These are phyloP conservation scores for Heliconius hewitsoni DNA, from an alignment of 1,140 invertebrate species.

Conservation along the genomic window DNA sequence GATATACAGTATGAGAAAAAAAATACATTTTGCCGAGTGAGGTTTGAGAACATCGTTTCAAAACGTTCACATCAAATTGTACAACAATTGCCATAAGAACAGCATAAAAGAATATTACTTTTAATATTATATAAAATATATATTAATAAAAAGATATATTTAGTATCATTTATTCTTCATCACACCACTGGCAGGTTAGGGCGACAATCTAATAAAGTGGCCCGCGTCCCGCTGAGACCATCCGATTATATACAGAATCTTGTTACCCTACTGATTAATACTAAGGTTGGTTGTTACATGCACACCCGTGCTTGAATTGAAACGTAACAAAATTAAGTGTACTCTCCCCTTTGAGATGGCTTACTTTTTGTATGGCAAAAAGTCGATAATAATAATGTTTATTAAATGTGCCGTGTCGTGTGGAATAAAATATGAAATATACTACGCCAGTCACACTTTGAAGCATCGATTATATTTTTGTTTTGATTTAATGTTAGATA, in stretches of 20 bases:
- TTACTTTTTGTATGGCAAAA: conserved; percentile 18
- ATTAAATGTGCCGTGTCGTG: neutral
- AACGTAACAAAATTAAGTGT: conserved; percentile 58
- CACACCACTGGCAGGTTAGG: conserved; percentile 63
- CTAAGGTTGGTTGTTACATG: conserved; percentile 51
- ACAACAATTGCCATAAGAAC: neutral
- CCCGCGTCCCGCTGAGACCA: conserved; percentile 69
- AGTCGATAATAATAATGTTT: conserved; percentile 9
- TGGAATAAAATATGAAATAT: neutral
- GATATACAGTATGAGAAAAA: too few relatives aligned
- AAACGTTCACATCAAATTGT: too few relatives aligned
- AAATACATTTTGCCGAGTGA: too few relatives aligned
- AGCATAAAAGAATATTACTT: neutral
- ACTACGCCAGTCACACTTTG: neutral
- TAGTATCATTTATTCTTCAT: conserved; percentile 57
- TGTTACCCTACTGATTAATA: conserved; percentile 80
- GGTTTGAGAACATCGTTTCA: too few relatives aligned
- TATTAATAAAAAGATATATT: neutral
- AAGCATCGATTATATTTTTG: neutral
- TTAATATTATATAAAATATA: neutral
- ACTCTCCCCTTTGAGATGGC: conserved; percentile 33
- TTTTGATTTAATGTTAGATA: neutral
- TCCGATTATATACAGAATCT: conserved; percentile 74
- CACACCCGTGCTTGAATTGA: conserved; percentile 60
- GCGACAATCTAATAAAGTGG: conserved; percentile 77